Base-by-base conservation (phyloP, 2,888 invertebrate species). In the Graphium colonna region DNA sequence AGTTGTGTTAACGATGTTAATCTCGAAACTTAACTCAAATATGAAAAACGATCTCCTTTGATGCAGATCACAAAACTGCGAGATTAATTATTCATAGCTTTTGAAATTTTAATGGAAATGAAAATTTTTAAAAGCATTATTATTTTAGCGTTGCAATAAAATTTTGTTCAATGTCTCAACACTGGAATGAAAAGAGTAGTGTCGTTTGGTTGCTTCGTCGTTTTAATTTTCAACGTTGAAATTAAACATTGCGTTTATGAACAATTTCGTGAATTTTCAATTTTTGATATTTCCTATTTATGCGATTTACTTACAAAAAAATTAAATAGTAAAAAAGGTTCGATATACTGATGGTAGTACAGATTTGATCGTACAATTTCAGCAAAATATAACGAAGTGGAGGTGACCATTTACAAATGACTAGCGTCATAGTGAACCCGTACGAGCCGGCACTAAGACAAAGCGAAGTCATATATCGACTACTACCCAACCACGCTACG, bases 391-490 rank as follows among this genome's bases (percentile, higher is more conserved):
- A 44, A 56, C 57, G 59, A 60, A 56, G 56, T 52, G 28, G 42
- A 52, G 60, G 58, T 56, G 53, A 51, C 48, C 45, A 50, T 42
- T 58, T 53, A 52, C 56, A 60, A 59, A 60, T 61, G 52, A 55
- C 57, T 57, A 42, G 48, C 51, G 56, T 56, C 52, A 55, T 56
- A 55, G 56, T 41, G 38, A 48, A 54, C 47, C 21, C 43, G 43
- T n/a, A 51, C 42, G 28, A 21, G 26, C 42, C 56, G 54, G 53
- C 53, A 57, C 52, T 52, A 51, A 54, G 43, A 58, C 54, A 59
- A 57, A 58, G 43, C 38, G 50, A 45, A 12, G 45, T n/a, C 38
- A 41, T 48, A 38, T 43, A 39, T 40, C 39, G 18, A 50, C 26
- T 42, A 41, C 36, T 47, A 36, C 17, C 10, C 21, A 36, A 36